Conservation (phyloP, 2,888 invertebrate genomes). For the Apotomis betuletana region DNA sequence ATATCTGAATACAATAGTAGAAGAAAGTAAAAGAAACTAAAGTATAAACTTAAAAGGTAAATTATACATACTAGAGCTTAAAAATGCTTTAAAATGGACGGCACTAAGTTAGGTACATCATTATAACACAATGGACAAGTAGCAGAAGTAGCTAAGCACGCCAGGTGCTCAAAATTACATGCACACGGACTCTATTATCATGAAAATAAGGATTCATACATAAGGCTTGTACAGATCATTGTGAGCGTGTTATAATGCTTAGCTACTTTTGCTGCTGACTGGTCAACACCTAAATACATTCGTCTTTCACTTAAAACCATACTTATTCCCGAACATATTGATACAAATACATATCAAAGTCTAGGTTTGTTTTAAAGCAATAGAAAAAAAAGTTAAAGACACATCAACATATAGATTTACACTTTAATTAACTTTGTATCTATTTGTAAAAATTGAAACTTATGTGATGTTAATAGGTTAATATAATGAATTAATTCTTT, state of each 20-base stretch:
- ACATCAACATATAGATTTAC: no score
- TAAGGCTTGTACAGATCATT: no score
- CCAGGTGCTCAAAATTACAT: no score
- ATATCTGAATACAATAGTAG: slow-evolving; percentile 8
- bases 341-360: neutral
- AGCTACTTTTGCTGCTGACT: neutral
- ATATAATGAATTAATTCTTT: neutral
- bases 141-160: no score
- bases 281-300: slow-evolving; percentile 1
- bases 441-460: no score
- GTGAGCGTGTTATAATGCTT: no score
- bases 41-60: slow-evolving; percentile 1
- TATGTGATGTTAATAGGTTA: slow-evolving; percentile 9
- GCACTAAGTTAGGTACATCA: slow-evolving; percentile 26
- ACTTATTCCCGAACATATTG: neutral
- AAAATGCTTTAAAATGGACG: slow-evolving; percentile 29
- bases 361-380: no score
- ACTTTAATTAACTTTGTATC: no score
- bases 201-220: neutral
- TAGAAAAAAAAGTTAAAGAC: no score
- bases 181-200: no score
- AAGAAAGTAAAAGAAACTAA: slow-evolving; percentile 17
- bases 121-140: neutral
- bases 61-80: slow-evolving; percentile 11
- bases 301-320: slow-evolving; percentile 14